Percentiles rank a stretch among this genome's conserved stretches.
Evolutionary conservation across 2,113 vertebrate species (phyloP).

Genomic region (Bufo gargarizans): DNA sequence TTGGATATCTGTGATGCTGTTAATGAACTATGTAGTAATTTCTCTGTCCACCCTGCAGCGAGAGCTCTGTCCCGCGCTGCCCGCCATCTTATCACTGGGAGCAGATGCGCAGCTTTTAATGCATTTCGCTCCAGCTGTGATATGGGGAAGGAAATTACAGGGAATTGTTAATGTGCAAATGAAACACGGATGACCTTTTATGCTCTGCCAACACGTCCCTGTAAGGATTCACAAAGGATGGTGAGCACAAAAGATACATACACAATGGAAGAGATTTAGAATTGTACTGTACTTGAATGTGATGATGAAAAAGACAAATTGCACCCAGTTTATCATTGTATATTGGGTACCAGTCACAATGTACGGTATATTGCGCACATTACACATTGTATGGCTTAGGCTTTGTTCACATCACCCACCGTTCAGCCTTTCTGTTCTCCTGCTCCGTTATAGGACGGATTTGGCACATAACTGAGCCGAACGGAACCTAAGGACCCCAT

Average conservation of each 20-base stretch:
- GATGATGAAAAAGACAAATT: neutral
- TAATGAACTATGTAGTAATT: constrained; percentile 22
- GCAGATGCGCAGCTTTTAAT: constrained; percentile 40
- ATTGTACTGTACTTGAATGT: neutral
- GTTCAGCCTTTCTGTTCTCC: no score
- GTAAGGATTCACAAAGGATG: neutral
- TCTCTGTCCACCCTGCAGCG: constrained; percentile 3
- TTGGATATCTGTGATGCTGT: neutral
- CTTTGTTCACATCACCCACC: no score
- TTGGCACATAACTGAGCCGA: no score
- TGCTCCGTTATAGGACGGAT: no score
- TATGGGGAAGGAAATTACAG: constrained; percentile 41
- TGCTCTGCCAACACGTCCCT: neutral
- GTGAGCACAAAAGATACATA: neutral
- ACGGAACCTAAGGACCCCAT: no score
- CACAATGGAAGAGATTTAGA: neutral
- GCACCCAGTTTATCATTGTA: no score
- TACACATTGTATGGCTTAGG: no score
- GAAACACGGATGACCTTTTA: constrained; percentile 38
- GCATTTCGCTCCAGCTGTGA: constrained; percentile 26
- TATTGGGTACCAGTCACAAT: no score
- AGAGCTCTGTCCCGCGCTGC: neutral
- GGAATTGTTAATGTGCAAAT: constrained; percentile 41
- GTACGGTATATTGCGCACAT: no score
- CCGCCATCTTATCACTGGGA: constrained; percentile 44